These are phyloP conservation scores for Harpalus rubripes DNA, from an alignment of 2,888 invertebrate species.

Conservation along the genomic window DNA sequence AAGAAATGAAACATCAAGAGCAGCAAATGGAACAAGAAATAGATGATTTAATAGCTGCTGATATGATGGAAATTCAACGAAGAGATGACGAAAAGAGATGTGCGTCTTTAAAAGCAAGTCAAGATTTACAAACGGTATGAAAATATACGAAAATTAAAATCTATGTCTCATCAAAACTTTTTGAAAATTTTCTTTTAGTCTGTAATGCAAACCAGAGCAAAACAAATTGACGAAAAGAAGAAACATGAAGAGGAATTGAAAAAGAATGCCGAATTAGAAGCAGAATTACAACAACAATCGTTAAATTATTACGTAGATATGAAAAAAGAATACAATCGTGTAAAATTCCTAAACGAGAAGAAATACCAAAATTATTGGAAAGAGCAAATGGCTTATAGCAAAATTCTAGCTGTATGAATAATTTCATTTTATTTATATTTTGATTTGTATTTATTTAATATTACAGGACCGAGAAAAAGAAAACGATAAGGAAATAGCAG, in stretches of 20 bases:
- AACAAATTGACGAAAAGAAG: background rate
- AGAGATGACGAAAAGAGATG: background rate
- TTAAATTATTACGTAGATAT: background rate
- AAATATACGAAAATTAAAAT: background rate
- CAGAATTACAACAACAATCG: background rate
- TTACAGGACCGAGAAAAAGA: background rate
- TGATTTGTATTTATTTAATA: background rate
- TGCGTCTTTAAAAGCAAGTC: background rate
- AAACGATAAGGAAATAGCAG: background rate
- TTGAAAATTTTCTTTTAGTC: background rate
- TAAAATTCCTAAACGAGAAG: background rate
- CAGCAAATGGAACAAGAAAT: background rate
- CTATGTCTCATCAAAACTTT: background rate
- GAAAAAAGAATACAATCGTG: background rate
- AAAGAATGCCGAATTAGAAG: background rate
- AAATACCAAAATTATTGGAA: background rate
- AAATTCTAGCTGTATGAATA: conserved; percentile 2
- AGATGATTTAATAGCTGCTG: background rate
- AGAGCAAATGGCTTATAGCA: conserved; percentile 9
- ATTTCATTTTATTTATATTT: background rate
- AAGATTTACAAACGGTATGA: background rate
- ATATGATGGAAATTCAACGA: background rate
- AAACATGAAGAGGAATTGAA: background rate
- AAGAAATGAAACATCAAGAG: background rate
- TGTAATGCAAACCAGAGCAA: background rate